These are phyloP conservation scores for Hylomyscus alleni DNA, from an alignment of 2,797 vertebrate species.

Conservation along the genomic window DNA sequence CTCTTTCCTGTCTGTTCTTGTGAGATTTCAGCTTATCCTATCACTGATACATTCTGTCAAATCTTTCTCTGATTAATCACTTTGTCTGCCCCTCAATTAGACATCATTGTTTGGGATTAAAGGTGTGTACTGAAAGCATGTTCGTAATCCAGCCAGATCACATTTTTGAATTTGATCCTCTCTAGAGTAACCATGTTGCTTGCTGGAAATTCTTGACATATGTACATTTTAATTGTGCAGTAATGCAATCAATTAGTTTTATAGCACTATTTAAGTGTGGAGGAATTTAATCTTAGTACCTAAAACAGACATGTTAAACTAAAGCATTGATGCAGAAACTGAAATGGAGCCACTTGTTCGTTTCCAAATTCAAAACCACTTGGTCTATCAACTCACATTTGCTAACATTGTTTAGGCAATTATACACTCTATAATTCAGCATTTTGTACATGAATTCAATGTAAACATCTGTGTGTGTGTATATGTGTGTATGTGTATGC, in stretches of 20 bases:
- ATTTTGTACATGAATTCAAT: constrained; percentile 79
- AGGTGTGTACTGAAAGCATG: no score
- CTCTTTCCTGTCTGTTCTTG: no score
- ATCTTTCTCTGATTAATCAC: no score
- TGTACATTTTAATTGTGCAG: not conserved
- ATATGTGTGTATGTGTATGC: no score
- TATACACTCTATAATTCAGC: constrained; percentile 83
- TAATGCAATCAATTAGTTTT: not conserved
- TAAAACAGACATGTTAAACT: not conserved
- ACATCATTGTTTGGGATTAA: no score
- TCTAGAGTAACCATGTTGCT: no score
- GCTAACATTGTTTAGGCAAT: constrained; percentile 81
- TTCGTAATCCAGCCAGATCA: no score
- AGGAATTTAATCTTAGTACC: not conserved
- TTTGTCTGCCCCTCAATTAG: no score
- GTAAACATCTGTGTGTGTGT: constrained; percentile 46
- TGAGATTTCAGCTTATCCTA: no score
- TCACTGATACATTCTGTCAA: no score
- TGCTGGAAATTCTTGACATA: no score
- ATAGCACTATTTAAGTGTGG: not conserved
- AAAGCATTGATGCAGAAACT: constrained; percentile 66
- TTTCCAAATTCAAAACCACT: constrained; percentile 82
- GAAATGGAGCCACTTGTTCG: constrained; percentile 79
- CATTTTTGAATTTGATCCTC: no score
- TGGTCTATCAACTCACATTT: constrained; percentile 83